phyloP scores from a whole-genome alignment of 1,140 invertebrate species.

The Drosophila tsacasi region DNA sequence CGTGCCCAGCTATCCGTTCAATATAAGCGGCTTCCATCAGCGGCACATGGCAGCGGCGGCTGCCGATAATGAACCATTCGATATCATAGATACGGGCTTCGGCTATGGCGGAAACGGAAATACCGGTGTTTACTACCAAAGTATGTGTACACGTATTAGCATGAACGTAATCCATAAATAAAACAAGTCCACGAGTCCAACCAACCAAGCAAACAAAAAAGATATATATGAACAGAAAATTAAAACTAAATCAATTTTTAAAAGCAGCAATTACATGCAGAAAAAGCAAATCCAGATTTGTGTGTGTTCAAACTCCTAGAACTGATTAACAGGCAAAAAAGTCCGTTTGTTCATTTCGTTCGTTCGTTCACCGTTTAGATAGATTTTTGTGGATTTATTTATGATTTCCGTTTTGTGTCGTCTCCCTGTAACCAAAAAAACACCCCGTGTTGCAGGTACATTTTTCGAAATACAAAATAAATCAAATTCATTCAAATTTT shows the following conservation, averaged over 20 bases:
- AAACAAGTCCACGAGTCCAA: slow-evolving; percentile 42
- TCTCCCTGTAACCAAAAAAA: slow-evolving; percentile 68
- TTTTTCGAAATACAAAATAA: slow-evolving; percentile 24
- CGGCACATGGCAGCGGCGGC: slow-evolving; percentile 75
- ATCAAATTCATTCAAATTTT: slow-evolving; percentile 51
- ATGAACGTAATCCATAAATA: slow-evolving; percentile 78
- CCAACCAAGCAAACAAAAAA: slow-evolving; percentile 31
- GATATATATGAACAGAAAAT: slow-evolving; percentile 6
- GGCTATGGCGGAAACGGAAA: slow-evolving; percentile 77
- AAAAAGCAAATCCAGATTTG: slow-evolving; percentile 21
- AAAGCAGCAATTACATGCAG: slow-evolving; percentile 24
- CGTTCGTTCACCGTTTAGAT: slow-evolving; percentile 57
- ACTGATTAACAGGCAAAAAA: slow-evolving; percentile 48
- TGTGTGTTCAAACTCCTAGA: slow-evolving; percentile 37
- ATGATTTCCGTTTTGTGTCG: slow-evolving; percentile 69
- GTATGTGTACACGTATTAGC: slow-evolving; percentile 82
- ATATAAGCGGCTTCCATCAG: slow-evolving; percentile 84
- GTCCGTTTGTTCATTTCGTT: slow-evolving; percentile 44
- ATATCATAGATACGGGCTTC: slow-evolving; percentile 80
- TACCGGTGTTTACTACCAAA: slow-evolving; percentile 82
- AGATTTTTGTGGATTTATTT: slow-evolving; percentile 53
- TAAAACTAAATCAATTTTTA: slow-evolving; percentile 14
- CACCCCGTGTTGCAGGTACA: slow-evolving; percentile 63
- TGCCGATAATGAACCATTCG: slow-evolving; percentile 77
- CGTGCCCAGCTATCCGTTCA: slow-evolving; percentile 84